Percentiles rank a stretch among this genome's conserved stretches.
phyloP scores from a whole-genome alignment of 1,140 invertebrate genomes.

The Hyles vespertilio region DNA sequence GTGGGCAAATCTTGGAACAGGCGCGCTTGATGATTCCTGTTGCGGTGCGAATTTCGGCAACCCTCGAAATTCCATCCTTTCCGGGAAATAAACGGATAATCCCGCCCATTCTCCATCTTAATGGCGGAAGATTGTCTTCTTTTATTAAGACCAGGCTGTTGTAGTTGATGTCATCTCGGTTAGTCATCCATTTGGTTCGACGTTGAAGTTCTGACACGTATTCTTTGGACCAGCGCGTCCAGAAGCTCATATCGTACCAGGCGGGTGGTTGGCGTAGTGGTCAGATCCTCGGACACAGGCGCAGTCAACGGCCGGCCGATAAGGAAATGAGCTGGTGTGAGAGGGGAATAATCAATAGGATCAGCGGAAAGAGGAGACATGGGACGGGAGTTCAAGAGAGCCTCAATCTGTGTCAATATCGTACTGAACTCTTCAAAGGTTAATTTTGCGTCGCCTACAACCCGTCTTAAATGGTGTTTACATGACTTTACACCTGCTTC shows the following conservation, averaged over 20 bases:
- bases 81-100: slow-evolving; percentile 3
- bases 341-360: neutral
- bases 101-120: no score
- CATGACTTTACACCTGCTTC: slow-evolving; percentile 5
- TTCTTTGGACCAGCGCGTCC: no score
- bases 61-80: slow-evolving; percentile 1
- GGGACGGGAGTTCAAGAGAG: slow-evolving; percentile 13
- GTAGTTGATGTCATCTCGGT: no score
- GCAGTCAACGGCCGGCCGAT: no score
- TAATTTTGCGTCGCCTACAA: neutral
- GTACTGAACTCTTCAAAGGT: slow-evolving; percentile 2
- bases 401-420: slow-evolving; percentile 17
- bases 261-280: no score
- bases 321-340: no score
- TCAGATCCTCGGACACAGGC: no score
- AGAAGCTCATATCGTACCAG: no score
- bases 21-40: slow-evolving; percentile 1
- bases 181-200: no score
- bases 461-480: slow-evolving; percentile 6
- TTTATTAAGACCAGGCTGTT: no score
- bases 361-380: slow-evolving; percentile 11
- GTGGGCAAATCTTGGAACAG: slow-evolving; percentile 7
- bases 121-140: no score
- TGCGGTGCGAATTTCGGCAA: slow-evolving; percentile 6
- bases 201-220: no score